Evolutionary conservation across 2,113 vertebrate genomes (phyloP), one percentile per base, ranked within the genome.

Genomic region (Anarhynchus alexandrinus): DNA sequence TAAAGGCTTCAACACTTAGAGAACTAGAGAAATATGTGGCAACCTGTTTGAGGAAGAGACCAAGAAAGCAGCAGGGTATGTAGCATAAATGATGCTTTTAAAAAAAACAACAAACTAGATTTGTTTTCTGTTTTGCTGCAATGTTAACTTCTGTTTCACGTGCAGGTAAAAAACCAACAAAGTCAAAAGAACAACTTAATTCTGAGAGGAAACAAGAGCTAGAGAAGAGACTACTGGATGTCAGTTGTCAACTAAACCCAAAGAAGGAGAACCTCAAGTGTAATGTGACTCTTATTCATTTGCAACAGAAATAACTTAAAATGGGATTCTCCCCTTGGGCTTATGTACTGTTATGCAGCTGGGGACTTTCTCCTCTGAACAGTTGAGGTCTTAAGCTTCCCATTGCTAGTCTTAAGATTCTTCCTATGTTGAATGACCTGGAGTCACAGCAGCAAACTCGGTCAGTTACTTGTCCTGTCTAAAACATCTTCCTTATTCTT

Each of bases 1-100:
- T 99, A 76, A 99, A 99, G 97, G 92, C 98, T 62, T 98, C 99
- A 64, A 99, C 99, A 3, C 97, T 99, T 30, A 98, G 98, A 97
- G 98, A 98, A 71, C 91, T 99, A 83, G 97, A 99, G 97, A 98
- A 96, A 91, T 99, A 99, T 3, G 99, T 99, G 40, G 94, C 97
- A 57, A 91, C 80, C 6, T 99, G 98, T 97, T 97, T 99, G 66
- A 98, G 80, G 87, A 99, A 98, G 91, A 97, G 94, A 87, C 96
- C 96, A 66, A 97, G 96, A 72, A 98, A 97, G 36, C 43, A 80
- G 21, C 62, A 4, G 27, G 97, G 99, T 99, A 98, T 89, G 73
- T 91, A 83, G n/a, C 12, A 49, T n/a, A 47, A 86, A 45, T 23
- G 3, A 66, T 67, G 8, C n/a, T 77, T 87, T 29, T 10, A 71